Percentiles rank a stretch among this genome's conserved stretches.
These are phyloP conservation scores for Nematostella vectensis DNA, from an alignment of 92 coral and sea anemone species.

Conservation along the genomic window DNA sequence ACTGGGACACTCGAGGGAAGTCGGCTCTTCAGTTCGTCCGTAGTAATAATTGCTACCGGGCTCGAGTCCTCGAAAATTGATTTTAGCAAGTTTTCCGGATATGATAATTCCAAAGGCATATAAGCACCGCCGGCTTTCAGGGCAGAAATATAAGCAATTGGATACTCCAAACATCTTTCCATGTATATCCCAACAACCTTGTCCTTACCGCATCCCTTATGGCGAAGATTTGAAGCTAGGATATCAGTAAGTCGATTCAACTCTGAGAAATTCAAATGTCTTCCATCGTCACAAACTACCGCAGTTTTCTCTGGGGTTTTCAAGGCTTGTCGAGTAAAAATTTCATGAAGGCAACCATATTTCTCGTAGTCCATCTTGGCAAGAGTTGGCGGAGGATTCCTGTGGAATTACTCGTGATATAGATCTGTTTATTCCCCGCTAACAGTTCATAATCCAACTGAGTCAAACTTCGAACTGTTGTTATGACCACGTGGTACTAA, in stretches of 20 bases:
- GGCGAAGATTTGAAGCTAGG: slow-evolving; percentile 58
- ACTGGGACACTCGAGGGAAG: slow-evolving; percentile 41
- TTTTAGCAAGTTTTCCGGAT: slow-evolving; percentile 49
- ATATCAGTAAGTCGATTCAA: slow-evolving; percentile 56
- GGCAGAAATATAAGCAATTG: slow-evolving; percentile 59
- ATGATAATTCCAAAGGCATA: slow-evolving; percentile 67
- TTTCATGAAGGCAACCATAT: slow-evolving; percentile 71
- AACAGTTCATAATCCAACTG: no score
- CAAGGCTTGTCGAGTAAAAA: slow-evolving; percentile 59
- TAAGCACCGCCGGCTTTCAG: slow-evolving; percentile 86
- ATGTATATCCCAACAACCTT: slow-evolving; percentile 70
- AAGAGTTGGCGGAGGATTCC: no score
- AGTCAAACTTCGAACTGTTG: no score
- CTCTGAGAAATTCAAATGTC: slow-evolving; percentile 51
- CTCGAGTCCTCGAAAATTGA: slow-evolving; percentile 68
- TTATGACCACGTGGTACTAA: no score
- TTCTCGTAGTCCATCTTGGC: slow-evolving; percentile 57
- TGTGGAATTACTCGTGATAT: no score
- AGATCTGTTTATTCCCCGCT: no score
- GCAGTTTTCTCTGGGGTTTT: slow-evolving; percentile 58
- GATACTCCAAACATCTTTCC: slow-evolving; percentile 64
- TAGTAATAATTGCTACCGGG: slow-evolving; percentile 61
- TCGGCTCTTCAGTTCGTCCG: slow-evolving; percentile 33
- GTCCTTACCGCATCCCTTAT: slow-evolving; percentile 55
- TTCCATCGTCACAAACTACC: slow-evolving; percentile 67